Evolutionary conservation across 1,140 invertebrate species (phyloP).

Genomic region (Liolophura sinensis): DNA sequence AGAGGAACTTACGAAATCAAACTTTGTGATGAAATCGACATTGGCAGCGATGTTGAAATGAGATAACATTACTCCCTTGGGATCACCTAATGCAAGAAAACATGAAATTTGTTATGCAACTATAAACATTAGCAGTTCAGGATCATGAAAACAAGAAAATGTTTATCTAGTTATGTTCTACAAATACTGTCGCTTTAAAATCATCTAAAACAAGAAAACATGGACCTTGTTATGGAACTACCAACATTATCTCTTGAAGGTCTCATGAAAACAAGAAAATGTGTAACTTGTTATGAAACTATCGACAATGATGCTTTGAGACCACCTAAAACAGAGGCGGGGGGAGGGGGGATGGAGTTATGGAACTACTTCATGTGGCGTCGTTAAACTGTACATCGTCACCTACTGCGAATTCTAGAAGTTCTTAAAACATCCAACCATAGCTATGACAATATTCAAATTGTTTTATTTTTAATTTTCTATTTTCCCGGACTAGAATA

Average conservation of each 20-base stretch:
- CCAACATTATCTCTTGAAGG: neutral
- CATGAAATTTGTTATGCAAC: neutral
- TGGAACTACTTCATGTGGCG: no score
- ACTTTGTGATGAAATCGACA: neutral
- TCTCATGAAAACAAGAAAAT: neutral
- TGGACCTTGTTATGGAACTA: neutral
- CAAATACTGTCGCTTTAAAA: neutral
- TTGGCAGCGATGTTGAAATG: constrained; percentile 7
- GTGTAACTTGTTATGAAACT: no score
- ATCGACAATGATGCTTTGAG: no score
- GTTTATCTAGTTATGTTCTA: neutral
- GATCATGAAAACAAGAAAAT: neutral
- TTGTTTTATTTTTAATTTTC: no score
- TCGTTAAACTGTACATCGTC: no score
- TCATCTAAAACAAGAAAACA: neutral
- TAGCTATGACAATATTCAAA: no score
- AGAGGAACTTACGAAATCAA: no score
- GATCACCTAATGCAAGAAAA: constrained; percentile 4
- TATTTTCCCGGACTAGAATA: no score
- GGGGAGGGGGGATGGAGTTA: no score
- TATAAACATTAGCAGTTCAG: neutral
- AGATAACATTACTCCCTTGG: constrained; percentile 12
- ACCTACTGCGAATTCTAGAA: no score
- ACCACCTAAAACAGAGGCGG: no score
- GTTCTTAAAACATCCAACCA: no score